Conservation (phyloP, 2,113 vertebrate species). For the Peucedramus taeniatus region DNA sequence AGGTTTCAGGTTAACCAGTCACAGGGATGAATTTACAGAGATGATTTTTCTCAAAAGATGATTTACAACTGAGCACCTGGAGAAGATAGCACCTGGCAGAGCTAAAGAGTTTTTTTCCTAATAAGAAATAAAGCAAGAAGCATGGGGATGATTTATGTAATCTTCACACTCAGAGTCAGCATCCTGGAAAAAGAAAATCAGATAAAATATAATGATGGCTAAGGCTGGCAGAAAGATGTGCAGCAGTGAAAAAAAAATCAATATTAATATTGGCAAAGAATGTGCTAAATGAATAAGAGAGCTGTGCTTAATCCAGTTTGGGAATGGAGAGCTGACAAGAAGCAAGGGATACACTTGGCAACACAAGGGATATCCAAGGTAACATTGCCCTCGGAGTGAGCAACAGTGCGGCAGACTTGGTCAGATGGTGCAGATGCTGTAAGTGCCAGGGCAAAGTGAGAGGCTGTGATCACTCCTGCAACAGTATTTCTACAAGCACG, state of each 20-base stretch:
- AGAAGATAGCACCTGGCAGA: neutral
- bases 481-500: neutral
- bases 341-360: neutral
- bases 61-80: neutral
- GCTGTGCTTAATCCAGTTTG: neutral
- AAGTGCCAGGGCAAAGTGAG: neutral
- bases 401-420: fast-evolving
- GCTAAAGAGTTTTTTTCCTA: neutral
- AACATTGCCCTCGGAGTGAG: neutral
- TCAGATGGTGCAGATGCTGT: neutral
- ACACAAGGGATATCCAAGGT: neutral
- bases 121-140: neutral
- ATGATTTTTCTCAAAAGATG: neutral
- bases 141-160: neutral
- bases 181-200: neutral
- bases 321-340: neutral
- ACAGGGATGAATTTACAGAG: neutral
- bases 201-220: neutral
- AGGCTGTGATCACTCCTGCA: neutral
- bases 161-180: neutral
- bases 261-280: neutral
- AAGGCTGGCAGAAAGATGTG: neutral
- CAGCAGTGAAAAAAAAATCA: neutral
- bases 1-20: neutral
- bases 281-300: neutral